Conservation (phyloP, 2,888 invertebrate genomes). For the Dendrolimus houi region DNA sequence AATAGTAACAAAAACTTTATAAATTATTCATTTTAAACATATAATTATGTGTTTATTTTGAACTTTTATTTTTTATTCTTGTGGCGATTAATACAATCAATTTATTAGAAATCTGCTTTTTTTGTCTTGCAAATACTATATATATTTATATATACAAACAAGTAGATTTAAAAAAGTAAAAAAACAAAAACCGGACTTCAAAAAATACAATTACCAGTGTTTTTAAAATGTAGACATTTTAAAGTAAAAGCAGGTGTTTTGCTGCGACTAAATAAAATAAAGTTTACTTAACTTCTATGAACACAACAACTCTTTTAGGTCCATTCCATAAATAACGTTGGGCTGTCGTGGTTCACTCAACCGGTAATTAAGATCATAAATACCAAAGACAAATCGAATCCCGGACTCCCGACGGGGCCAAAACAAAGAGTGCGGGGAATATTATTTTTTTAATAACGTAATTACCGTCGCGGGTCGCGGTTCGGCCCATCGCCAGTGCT, state of each 20-base stretch:
- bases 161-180: no score
- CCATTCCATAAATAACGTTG: neutral
- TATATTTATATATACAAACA: no score
- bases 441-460: conserved; percentile 42
- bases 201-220: neutral
- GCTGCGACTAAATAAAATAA: neutral
- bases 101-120: no score
- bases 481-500: conserved; percentile 14
- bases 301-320: neutral
- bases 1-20: no score
- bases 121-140: no score
- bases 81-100: no score
- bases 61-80: no score
- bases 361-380: neutral
- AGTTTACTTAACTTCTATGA: neutral
- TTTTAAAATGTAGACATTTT: neutral
- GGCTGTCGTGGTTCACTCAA: neutral
- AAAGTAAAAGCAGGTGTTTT: neutral
- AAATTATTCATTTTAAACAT: no score
- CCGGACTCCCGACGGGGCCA: conserved; percentile 6
- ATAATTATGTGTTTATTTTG: no score
- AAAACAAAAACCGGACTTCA: no score
- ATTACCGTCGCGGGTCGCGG: conserved; percentile 25
- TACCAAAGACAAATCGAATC: neutral
- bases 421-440: conserved; percentile 29